Evolutionary conservation across 1,140 invertebrate species (phyloP).

Genomic region (Drosophila ironensis): DNA sequence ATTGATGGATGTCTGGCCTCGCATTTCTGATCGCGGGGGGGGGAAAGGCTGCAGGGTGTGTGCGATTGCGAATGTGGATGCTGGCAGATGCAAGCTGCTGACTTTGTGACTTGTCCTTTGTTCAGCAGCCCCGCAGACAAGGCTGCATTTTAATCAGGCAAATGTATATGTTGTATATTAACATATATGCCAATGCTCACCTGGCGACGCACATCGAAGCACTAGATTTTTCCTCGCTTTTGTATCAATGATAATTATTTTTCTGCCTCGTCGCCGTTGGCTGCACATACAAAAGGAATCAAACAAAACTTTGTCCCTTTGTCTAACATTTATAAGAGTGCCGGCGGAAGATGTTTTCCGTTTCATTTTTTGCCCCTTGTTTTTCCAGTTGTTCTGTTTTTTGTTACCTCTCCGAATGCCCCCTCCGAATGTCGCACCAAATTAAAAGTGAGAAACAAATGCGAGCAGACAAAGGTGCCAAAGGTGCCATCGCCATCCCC

Average conservation of each 20-base stretch:
- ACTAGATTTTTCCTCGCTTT: slow-evolving; percentile 52
- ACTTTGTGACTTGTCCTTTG: slow-evolving; percentile 21
- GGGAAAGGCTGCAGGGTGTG: neutral
- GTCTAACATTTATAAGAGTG: slow-evolving; percentile 41
- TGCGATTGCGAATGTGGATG: neutral
- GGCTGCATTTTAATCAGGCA: slow-evolving; percentile 67
- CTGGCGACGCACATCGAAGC: slow-evolving; percentile 39
- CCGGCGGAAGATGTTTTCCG: slow-evolving; percentile 4
- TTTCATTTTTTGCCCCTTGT: too few relatives aligned
- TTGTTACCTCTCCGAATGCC: neutral
- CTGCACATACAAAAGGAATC: slow-evolving; percentile 79
- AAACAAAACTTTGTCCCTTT: slow-evolving; percentile 79
- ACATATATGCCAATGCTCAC: slow-evolving; percentile 28
- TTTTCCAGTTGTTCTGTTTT: too few relatives aligned
- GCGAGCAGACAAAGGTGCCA: slow-evolving; percentile 72
- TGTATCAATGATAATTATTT: slow-evolving; percentile 81
- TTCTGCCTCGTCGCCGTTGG: slow-evolving; percentile 49
- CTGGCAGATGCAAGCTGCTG: neutral
- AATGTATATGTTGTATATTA: slow-evolving; percentile 66
- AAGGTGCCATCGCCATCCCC: slow-evolving; percentile 24
- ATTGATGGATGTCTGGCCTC: slow-evolving; percentile 24
- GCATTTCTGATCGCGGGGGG: neutral
- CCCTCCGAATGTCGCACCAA: slow-evolving; percentile 47
- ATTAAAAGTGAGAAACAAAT: slow-evolving; percentile 77
- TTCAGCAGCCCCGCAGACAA: neutral